phyloP scores from a whole-genome alignment of 2,888 invertebrate species.

The Rhimphoctona megacephalus region DNA sequence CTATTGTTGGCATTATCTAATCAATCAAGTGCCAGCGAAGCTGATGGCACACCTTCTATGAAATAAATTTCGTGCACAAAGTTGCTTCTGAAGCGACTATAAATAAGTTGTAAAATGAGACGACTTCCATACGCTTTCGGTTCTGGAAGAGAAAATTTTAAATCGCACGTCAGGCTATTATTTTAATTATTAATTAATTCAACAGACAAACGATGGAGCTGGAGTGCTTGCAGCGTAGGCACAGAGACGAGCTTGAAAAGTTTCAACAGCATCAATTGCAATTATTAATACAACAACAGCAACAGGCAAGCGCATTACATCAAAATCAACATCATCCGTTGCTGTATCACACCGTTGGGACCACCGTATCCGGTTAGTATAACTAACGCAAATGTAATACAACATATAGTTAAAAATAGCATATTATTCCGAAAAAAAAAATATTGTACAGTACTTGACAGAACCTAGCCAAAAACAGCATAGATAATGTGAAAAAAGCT shows the following conservation, averaged over 20 bases:
- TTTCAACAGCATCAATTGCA: constrained; percentile 83
- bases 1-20: not conserved
- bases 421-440: not conserved
- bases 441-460: too few species aligned
- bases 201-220: constrained; percentile 85
- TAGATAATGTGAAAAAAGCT: too few species aligned
- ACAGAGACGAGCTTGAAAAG: constrained; percentile 83
- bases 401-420: not conserved
- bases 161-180: not conserved
- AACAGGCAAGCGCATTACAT: constrained; percentile 82
- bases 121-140: not conserved
- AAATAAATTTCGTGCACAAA: too few species aligned
- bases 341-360: constrained; percentile 81
- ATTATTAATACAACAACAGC: constrained; percentile 82
- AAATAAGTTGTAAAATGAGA: not conserved
- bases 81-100: too few species aligned
- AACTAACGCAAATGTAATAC: not conserved
- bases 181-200: constrained; percentile 21
- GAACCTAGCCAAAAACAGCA: too few species aligned
- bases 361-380: constrained; percentile 78
- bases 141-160: not conserved
- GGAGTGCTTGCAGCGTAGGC: constrained; percentile 84
- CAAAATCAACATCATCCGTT: constrained; percentile 83
- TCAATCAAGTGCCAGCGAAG: not conserved
- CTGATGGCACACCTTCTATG: too few species aligned